Evolutionary conservation across 2,888 invertebrate species (phyloP), one percentile per base, ranked within the genome.

Genomic region (Hirtodrosophila trivittata): DNA sequence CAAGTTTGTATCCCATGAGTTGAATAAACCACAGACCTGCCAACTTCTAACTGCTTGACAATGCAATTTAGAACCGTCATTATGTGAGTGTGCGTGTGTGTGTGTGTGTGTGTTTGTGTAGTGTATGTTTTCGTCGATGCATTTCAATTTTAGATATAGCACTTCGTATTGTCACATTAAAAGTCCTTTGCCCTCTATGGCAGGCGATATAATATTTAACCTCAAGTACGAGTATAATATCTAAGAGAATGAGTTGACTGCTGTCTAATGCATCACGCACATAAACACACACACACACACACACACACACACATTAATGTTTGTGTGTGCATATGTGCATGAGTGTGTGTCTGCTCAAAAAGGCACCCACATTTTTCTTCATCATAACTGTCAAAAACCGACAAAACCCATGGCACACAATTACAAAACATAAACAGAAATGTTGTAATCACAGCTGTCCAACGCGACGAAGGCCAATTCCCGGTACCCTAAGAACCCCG

Each of bases 371-470:
- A 67, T 70, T 74, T 77, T 84, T 84, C 82, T 77, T 72, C 85
- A 80, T 82, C 78, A 80, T 80, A 80, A 81, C 82, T 80, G 78
- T 80, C 78, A 81, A 75, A 84, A 84, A 75, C 73, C 62, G 84
- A 81, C 78, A 84, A 68, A 75, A 77, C 64, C 63, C 83, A 82
- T 82, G 57, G 69, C 75, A 77, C 69, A 77, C 77, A 77, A 64
- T 70, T 70, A 65, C 70, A 71, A 76, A 83, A 75, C 64, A 78
- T 77, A 84, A 80, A 77, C 80, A 84, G 78, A 70, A 84, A 82
- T 75, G 67, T 80, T 84, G 80, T 84, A 80, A 80, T 80, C 80
- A 82, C 80, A 80, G 82, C 85, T 84, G 80, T 85, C 80, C 81
- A 69, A 77, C 55, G 33, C 72, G 56, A 66, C 81, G 50, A 73